A percentile compares a stretch with the other conserved stretches of the same genome.
Conservation (phyloP, 2,113 vertebrate genomes). For the Uria aalge region DNA sequence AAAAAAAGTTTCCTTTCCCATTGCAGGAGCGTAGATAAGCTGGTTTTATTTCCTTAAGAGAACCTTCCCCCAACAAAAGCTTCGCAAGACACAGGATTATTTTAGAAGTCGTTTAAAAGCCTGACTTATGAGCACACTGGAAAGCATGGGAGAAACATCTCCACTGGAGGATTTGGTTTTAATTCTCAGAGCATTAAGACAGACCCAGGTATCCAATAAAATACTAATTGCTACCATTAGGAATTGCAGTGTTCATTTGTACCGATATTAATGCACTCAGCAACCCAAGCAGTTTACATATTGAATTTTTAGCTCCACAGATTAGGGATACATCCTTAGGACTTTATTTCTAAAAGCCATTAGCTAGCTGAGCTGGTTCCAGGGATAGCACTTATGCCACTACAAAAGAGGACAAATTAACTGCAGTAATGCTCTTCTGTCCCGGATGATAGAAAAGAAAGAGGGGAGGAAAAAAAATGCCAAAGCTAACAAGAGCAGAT, state of each 20-base stretch:
- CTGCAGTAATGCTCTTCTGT: conserved; percentile 25
- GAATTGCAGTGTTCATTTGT: background rate
- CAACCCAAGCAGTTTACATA: conserved; percentile 16
- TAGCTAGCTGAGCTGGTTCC: conserved; percentile 33
- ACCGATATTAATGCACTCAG: background rate
- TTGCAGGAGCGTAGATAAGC: background rate
- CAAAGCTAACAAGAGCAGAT: background rate
- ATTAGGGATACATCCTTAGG: conserved; percentile 12
- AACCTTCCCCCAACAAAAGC: background rate
- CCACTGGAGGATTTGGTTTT: background rate
- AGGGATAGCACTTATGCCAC: background rate
- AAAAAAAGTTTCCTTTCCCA: background rate
- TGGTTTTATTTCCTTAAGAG: background rate
- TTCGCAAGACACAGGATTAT: background rate
- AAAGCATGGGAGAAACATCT: background rate
- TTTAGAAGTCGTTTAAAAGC: background rate
- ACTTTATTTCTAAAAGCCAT: conserved; percentile 37
- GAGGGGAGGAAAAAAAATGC: background rate
- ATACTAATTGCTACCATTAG: conserved; percentile 39
- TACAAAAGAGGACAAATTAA: conserved; percentile 51
- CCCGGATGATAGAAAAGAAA: background rate
- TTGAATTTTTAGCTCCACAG: conserved; percentile 5
- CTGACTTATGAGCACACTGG: background rate
- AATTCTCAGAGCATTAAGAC: conserved; percentile 21
- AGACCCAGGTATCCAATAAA: conserved; percentile 5